phyloP scores from a whole-genome alignment of 2,888 invertebrate species.

The Drosophila monieri region DNA sequence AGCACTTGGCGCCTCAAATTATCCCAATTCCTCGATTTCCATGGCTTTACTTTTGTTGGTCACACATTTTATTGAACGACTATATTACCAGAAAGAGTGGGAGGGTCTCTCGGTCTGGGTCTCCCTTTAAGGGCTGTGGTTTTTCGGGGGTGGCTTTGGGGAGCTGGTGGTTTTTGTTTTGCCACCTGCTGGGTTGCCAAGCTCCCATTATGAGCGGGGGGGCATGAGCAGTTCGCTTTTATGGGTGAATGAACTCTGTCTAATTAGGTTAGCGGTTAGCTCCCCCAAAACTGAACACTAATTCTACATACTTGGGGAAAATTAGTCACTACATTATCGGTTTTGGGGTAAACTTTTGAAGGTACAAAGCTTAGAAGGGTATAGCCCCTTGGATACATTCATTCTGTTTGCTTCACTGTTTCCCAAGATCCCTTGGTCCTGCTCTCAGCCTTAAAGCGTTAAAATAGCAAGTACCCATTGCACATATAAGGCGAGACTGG shows the following conservation, averaged over 20 bases:
- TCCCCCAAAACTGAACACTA: constrained; percentile 21
- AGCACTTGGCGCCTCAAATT: constrained; percentile 55
- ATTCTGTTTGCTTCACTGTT: background rate
- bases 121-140: constrained; percentile 56
- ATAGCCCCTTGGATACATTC: no score
- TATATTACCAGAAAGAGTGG: constrained; percentile 5
- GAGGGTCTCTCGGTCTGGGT: constrained; percentile 35
- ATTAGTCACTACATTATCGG: constrained; percentile 39
- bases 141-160: constrained; percentile 37
- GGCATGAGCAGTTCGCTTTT: constrained; percentile 1
- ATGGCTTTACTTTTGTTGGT: constrained; percentile 37
- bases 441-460: constrained; percentile 58
- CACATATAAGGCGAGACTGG: constrained; percentile 67
- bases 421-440: background rate
- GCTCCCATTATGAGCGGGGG: constrained; percentile 12
- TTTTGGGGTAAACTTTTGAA: background rate
- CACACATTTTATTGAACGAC: constrained; percentile 36
- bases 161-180: constrained; percentile 25
- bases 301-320: constrained; percentile 25
- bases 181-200: constrained; percentile 52
- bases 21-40: constrained; percentile 35
- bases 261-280: constrained; percentile 41
- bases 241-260: constrained; percentile 65
- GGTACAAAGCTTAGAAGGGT: background rate
- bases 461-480: constrained; percentile 61